Conservation (phyloP, 64 coral and sea anemone genomes). For the Stichodactyla helianthus region DNA sequence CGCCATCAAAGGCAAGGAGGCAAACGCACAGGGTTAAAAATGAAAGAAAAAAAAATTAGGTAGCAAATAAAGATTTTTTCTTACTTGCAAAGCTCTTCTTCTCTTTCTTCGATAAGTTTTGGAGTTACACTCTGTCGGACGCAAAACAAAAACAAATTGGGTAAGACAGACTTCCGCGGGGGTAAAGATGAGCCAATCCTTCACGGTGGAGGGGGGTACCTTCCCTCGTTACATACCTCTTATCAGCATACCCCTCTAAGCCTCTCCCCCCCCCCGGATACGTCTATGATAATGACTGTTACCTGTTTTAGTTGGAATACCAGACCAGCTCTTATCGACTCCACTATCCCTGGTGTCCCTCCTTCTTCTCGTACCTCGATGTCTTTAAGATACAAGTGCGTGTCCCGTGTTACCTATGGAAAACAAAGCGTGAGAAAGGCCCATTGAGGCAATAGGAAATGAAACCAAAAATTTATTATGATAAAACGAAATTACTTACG, state of each 20-base stretch:
- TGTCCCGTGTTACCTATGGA: conserved; percentile 80
- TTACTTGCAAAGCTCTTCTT: conserved; percentile 82
- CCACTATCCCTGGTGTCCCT: conserved; percentile 95
- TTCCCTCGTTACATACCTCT: too few species aligned
- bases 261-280: too few species aligned
- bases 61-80: not conserved
- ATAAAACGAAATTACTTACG: conserved; percentile 58
- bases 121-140: conserved; percentile 54
- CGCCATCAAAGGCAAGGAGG: not conserved
- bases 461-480: too few species aligned
- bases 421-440: not conserved
- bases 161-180: too few species aligned
- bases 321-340: conserved; percentile 93
- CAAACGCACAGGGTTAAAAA: not conserved
- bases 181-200: too few species aligned
- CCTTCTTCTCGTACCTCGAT: conserved; percentile 93
- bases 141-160: not conserved
- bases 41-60: not conserved
- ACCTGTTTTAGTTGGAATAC: conserved; percentile 98
- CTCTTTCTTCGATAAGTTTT: conserved; percentile 71
- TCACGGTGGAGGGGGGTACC: too few species aligned
- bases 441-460: too few species aligned
- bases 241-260: too few species aligned
- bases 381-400: conserved; percentile 87
- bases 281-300: not conserved